Base-by-base conservation (phyloP, 1,140 invertebrate species). In the Neoseiulus cucumeris region DNA sequence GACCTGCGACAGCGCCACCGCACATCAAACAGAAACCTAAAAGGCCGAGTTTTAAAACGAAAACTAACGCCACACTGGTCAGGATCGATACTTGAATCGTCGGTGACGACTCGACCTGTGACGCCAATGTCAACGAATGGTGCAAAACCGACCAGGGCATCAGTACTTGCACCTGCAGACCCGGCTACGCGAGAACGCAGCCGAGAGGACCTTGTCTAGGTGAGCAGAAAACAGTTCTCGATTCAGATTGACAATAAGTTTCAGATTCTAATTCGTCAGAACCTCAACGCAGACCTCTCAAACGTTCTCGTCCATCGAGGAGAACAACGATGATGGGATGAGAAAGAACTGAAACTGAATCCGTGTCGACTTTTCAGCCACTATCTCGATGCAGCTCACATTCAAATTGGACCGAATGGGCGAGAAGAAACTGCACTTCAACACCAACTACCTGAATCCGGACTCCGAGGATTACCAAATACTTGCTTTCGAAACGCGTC, bases 11-110 rank as follows among this genome's bases (percentile, higher is more conserved):
- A 25, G 1, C 45, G 64, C 22, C 47, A 4, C 33, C 64, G 55
- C 28, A 45, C 47, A 7, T 68, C 30, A 22, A 22, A 39, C 39
- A 47, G 22, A 64, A 18, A 18, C 12, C 67, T 25, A 68, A 64
- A 66, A 44, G 69, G 39, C 42, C 66, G 39, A 44, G 42, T n/a
- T 70, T 70, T 42, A 44, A 67, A 65, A 68, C 67, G n/a, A 59
- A 66, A n/a, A 67, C 68, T 14, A 66, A 68, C 22, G 68, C 64
- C 18, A 68, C 68, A n/a, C 59, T 68, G 17, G 68, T 71, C 59
- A 73, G 89, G 70, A 93, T 94, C 66, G 90, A 94, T 74, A 93
- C 90, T 9, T 94, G 90, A 71, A 92, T 92, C 28, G 89, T 92
- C 1, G 90, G 89, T 1, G 89, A 94, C 69, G 87, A 90, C 69